These are phyloP conservation scores for Plagodis pulveraria DNA, from an alignment of 2,888 invertebrate genomes.

Conservation along the genomic window DNA sequence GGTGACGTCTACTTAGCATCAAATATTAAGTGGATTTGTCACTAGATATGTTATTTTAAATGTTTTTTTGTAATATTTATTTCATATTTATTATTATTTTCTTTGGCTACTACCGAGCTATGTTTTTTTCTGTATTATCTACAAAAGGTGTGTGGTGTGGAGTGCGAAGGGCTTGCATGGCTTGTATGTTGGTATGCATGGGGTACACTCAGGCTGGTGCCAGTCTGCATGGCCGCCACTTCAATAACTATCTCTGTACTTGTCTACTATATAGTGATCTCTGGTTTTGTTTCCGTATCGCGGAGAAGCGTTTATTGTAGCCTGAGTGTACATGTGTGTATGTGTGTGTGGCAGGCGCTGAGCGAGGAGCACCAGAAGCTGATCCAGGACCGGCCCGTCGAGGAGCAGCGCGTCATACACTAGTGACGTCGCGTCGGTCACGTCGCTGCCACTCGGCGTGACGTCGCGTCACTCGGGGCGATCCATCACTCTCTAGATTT, in stretches of 20 bases:
- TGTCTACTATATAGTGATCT: too few relatives aligned
- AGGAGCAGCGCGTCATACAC: conserved; percentile 69
- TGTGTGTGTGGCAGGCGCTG: conserved; percentile 87
- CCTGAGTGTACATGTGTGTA: conserved; percentile 47
- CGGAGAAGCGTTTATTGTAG: conserved; percentile 4
- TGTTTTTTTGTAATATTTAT: too few relatives aligned
- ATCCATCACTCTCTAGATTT: neutral
- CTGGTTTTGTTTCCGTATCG: too few relatives aligned
- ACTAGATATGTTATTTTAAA: too few relatives aligned
- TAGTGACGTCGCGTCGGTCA: conserved; percentile 39
- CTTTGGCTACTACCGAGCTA: too few relatives aligned
- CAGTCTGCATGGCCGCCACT: neutral
- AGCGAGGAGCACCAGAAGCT: conserved; percentile 94
- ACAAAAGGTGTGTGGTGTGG: too few relatives aligned
- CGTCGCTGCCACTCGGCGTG: neutral
- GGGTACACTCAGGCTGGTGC: conserved; percentile 43
- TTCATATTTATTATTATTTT: too few relatives aligned
- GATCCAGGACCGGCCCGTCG: conserved; percentile 82
- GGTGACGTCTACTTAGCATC: too few relatives aligned
- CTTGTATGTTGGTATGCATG: conserved; percentile 37
- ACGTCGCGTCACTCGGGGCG: too few relatives aligned
- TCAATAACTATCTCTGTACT: neutral
- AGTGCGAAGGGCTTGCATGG: conserved; percentile 8
- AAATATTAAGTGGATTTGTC: too few relatives aligned
- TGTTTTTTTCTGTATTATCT: too few relatives aligned